Evolutionary conservation across 2,113 vertebrate species (phyloP).

Genomic region (Zapus hudsonius): DNA sequence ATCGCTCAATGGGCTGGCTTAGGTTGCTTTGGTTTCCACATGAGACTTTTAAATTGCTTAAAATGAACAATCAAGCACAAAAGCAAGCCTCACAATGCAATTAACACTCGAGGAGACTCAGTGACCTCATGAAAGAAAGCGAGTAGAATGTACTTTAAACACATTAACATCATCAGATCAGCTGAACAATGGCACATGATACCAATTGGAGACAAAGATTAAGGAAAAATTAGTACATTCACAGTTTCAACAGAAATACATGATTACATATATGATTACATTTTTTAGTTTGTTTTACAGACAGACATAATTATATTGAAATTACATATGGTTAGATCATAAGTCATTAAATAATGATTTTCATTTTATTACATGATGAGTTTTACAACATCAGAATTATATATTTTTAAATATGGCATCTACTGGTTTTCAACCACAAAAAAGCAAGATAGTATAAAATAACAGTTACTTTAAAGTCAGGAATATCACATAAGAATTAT

Average conservation of each 20-base stretch:
- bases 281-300: conserved; percentile 75
- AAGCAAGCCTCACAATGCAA: conserved; percentile 65
- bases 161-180: conserved; percentile 67
- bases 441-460: conserved; percentile 62
- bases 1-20: conserved; percentile 46
- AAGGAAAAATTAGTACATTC: conserved; percentile 76
- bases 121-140: conserved; percentile 56
- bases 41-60: conserved; percentile 51
- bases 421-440: conserved; percentile 52
- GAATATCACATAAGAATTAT: conserved; percentile 47
- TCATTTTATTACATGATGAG: conserved; percentile 61
- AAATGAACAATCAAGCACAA: conserved; percentile 29
- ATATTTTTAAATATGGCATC: conserved; percentile 38
- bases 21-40: conserved; percentile 78
- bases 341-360: conserved; percentile 72
- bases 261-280: conserved; percentile 50
- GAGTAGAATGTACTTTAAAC: conserved; percentile 63
- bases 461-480: conserved; percentile 61
- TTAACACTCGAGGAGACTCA: conserved; percentile 42
- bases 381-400: conserved; percentile 55
- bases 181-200: conserved; percentile 48
- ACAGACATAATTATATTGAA: conserved; percentile 64
- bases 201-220: conserved; percentile 68
- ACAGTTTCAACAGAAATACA: conserved; percentile 73
- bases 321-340: conserved; percentile 46